Conservation (phyloP, 2,113 vertebrate genomes). For the Atrichornis clamosus region DNA sequence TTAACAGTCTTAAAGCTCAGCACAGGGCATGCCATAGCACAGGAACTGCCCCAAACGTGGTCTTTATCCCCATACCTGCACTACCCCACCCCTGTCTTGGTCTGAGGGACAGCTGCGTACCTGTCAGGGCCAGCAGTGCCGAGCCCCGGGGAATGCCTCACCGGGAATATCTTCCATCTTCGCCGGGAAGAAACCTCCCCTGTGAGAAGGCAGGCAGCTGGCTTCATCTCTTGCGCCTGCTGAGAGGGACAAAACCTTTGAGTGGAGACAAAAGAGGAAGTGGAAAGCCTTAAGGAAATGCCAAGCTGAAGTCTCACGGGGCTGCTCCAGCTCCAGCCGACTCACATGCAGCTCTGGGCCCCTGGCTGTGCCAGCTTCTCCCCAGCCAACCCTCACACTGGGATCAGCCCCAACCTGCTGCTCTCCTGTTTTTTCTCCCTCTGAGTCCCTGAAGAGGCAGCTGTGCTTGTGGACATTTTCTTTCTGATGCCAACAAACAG, state of each 20-base stretch:
- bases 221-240: background rate
- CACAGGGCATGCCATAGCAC: background rate
- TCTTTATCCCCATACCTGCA: accelerated
- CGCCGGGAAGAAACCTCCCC: background rate
- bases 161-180: background rate
- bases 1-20: background rate
- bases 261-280: background rate
- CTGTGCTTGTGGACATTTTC: background rate
- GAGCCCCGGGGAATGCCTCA: background rate
- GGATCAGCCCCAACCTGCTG: background rate
- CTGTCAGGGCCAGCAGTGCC: background rate
- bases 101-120: accelerated
- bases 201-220: background rate
- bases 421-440: background rate
- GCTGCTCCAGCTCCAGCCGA: background rate
- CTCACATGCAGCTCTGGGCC: background rate
- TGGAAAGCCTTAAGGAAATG: background rate
- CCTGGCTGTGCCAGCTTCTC: accelerated
- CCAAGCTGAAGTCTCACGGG: background rate
- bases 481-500: background rate
- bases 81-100: too few relatives aligned
- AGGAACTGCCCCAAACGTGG: background rate
- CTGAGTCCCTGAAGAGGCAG: background rate
- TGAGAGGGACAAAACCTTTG: background rate
- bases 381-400: background rate